Evolutionary conservation across 1,140 invertebrate genomes (phyloP), one percentile per base, ranked within the genome.

Genomic region (Macrostomum lignano): DNA sequence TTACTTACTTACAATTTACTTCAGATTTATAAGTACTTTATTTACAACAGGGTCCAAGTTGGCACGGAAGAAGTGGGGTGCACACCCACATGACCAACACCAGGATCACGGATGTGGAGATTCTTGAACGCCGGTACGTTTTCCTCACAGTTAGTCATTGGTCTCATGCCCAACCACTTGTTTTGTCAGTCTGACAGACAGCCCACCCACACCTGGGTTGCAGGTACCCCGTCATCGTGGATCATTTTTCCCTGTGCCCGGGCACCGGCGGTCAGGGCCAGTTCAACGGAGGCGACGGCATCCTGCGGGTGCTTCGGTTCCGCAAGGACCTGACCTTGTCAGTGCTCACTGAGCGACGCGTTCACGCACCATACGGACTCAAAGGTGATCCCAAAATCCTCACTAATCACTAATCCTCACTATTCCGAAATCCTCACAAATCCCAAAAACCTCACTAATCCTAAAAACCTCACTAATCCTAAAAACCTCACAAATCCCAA

Each of bases 61-160:
- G 79, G 76, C 46, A 74, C 53, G 84, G 84, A 0, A 65, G 69
- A 32, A 72, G 74, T 43, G 86, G 84, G 4, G 69, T 94, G 7
- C 88, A 96, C 50, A 76, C 74, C 0, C 88, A 98, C 50, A 98
- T 98, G 88, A 96, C 91, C 1, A 98, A 98, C 57, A 98, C 88
- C 0, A 64, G 88, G 40, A 96, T 96, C 35, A 98, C 88, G 0
- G 88, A 96, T 61, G 72, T 82, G 1, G 88, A 96, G 65, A 86
- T 96, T 36, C 48, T 96, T 7, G 88, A 96, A 39, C 62, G 69
- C 30, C 32, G 20, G 3, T 33, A n/a, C n/a, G n/a, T n/a, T n/a
- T n/a, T n/a, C n/a, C n/a, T n/a, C n/a, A n/a, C n/a, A n/a, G n/a
- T n/a, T n/a, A n/a, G n/a, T n/a, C n/a, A n/a, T n/a, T n/a, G n/a